Evolutionary conservation across 2,113 vertebrate genomes (phyloP).

Genomic region (Melanostigma gelatinosum): DNA sequence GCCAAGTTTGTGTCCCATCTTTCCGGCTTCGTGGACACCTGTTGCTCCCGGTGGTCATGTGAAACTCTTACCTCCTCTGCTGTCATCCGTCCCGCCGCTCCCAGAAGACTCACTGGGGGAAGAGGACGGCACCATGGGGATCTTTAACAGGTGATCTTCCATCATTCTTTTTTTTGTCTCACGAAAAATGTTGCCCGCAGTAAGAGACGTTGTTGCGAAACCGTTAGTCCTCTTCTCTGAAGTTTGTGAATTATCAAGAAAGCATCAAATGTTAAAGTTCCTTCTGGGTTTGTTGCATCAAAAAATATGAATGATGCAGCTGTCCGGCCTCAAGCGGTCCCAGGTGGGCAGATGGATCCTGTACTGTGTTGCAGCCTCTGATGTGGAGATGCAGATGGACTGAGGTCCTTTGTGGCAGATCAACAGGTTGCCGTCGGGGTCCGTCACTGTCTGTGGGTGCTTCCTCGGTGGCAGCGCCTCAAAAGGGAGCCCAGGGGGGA

Average conservation of each 20-base stretch:
- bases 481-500: conserved; percentile 69
- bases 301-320: neutral
- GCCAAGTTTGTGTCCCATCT: neutral
- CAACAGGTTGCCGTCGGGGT: conserved; percentile 46
- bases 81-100: conserved; percentile 83
- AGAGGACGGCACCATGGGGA: conserved; percentile 74
- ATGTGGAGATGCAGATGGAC: conserved; percentile 45
- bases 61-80: conserved; percentile 83
- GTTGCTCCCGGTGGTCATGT: conserved; percentile 4
- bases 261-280: neutral
- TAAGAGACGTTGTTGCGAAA: neutral
- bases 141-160: conserved; percentile 78
- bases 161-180: conserved; percentile 51
- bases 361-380: conserved; percentile 30
- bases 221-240: conserved; percentile 9
- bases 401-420: conserved; percentile 50
- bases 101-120: conserved; percentile 80
- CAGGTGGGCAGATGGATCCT: conserved; percentile 57
- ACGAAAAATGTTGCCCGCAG: neutral
- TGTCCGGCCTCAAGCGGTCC: conserved; percentile 23
- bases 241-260: neutral
- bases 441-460: conserved; percentile 69
- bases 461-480: conserved; percentile 81
- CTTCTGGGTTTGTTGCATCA: neutral
- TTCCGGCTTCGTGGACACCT: conserved; percentile 16